Evolutionary conservation across 2,113 vertebrate species (phyloP), one percentile per base, ranked within the genome.

Genomic region (Tonatia bakeri): DNA sequence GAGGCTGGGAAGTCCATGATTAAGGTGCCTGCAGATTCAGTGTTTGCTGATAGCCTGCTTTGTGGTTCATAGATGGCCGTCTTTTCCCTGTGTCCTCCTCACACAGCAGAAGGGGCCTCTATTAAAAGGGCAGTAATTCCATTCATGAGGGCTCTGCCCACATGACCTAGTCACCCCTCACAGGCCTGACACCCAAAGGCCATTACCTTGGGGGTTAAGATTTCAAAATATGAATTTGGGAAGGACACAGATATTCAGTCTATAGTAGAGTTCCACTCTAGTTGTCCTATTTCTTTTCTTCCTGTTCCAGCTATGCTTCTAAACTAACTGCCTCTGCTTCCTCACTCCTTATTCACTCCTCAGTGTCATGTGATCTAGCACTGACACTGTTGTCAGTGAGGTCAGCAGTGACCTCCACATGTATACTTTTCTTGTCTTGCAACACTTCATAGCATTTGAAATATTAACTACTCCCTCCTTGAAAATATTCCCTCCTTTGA

Each of bases 401-500:
- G 82, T 69, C 50, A 81, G 28, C 10, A 69, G 43, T 87, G 54
- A 31, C 61, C 61, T 64, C 61, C 28, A 64, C 24, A 64, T 52
- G 40, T 81, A 36, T 52, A 83, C 40, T 61, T 86, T 94, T 94
- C 20, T 77, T 70, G 64, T 89, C 76, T 90, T 75, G n/a, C 5
- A 72, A 52, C 45, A 38, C 36, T 93, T 96, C 73, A 87, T 31
- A 76, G 54, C 47, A 43, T 79, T 15, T 65, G 76, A 94, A 92
- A 83, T 79, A 87, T 67, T 94, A 73, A 90, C 61, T 47, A 80
- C 20, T 38, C 47, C 33, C 26, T 93, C 15, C 82, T 93, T 88
- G 69, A 88, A 89, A 93, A 72, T 20, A 33, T 70, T 87, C 24
- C 77, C 52, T 93, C 69, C 33, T 91, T 94, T 92, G 87, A 50